phyloP scores from a whole-genome alignment of 2,888 invertebrate species.

The Chymomyza procnemis region DNA sequence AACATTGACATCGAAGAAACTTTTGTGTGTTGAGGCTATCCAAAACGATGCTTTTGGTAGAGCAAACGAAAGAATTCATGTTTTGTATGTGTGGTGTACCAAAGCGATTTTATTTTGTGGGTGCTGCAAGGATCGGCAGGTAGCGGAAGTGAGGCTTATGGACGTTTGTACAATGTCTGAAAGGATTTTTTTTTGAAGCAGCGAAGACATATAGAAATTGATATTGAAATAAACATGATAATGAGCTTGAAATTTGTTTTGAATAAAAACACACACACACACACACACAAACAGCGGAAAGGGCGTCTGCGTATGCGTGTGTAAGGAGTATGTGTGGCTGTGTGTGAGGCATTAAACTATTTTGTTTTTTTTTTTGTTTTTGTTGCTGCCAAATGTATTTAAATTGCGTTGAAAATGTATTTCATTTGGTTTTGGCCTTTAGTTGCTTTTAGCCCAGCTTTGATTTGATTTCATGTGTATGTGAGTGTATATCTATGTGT shows the following conservation, averaged over 20 bases:
- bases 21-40: no score
- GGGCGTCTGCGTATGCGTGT: no score
- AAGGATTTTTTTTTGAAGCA: constrained; percentile 56
- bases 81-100: not conserved
- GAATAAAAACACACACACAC: not conserved
- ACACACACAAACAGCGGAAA: not conserved
- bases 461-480: not conserved
- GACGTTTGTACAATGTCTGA: constrained; percentile 47
- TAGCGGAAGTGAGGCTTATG: not conserved
- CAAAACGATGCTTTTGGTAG: no score
- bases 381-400: constrained; percentile 25
- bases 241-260: constrained; percentile 56
- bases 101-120: not conserved
- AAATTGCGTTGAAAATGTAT: constrained; percentile 43
- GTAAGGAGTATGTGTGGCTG: not conserved
- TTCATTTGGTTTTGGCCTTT: constrained; percentile 26
- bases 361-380: not conserved
- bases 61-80: not conserved
- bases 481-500: not conserved
- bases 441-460: not conserved
- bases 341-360: constrained; percentile 17
- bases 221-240: constrained; percentile 64
- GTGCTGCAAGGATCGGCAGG: not conserved
- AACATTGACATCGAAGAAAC: no score
- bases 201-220: constrained; percentile 46